A percentile compares a stretch with the other conserved stretches of the same genome.
phyloP scores from a whole-genome alignment of 2,113 vertebrate genomes.

The Calonectris borealis region DNA sequence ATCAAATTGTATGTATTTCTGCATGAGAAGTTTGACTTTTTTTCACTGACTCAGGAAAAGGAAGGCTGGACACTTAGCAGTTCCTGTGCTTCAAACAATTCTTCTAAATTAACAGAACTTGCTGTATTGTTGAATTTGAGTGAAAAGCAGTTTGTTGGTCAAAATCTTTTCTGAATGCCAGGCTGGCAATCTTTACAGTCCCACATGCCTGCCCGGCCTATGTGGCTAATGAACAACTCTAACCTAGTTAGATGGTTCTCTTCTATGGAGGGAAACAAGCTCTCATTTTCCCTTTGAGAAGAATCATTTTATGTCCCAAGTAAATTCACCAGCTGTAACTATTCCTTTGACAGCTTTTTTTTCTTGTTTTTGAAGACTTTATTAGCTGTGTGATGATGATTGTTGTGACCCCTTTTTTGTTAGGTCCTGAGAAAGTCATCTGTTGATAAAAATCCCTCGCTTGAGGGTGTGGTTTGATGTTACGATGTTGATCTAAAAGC shows the following conservation, averaged over 20 bases:
- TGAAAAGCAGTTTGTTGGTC: neutral
- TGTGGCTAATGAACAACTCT: neutral
- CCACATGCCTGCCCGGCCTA: neutral
- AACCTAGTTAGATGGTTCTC: neutral
- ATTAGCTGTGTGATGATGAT: slow-evolving; percentile 24
- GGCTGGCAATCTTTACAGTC: neutral
- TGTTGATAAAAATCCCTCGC: slow-evolving; percentile 5
- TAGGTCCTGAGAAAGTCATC: slow-evolving; percentile 40
- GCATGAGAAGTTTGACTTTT: neutral
- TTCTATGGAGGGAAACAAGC: neutral
- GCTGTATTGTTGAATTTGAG: neutral
- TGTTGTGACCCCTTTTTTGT: slow-evolving; percentile 13
- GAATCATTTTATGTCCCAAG: neutral
- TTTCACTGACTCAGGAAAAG: neutral
- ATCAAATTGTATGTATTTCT: neutral
- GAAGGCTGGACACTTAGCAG: neutral
- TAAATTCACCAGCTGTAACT: slow-evolving; percentile 33
- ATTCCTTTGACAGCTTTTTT: neutral
- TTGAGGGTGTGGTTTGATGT: neutral
- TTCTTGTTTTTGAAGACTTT: neutral
- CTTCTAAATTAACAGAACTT: neutral
- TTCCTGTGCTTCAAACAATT: neutral
- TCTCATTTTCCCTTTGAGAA: neutral
- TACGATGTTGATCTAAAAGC: neutral
- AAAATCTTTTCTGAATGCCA: neutral